Conservation (phyloP, 2,797 vertebrate species). For the Synaphobranchus kaupii region DNA sequence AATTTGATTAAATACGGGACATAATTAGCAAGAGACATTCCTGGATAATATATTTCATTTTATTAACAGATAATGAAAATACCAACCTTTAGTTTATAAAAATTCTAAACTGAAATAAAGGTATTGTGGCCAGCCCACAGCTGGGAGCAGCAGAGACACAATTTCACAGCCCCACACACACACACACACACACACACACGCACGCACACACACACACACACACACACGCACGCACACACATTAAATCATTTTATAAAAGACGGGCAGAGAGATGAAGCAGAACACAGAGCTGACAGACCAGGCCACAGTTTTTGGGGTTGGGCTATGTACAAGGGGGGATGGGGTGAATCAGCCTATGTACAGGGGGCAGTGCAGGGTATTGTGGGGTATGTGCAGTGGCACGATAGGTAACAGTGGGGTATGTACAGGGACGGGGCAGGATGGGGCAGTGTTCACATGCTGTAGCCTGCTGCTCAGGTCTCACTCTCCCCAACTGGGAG, state of each 20-base stretch:
- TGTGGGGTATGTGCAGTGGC: slow-evolving; percentile 38
- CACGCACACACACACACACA: slow-evolving; percentile 17
- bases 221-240: slow-evolving; percentile 62
- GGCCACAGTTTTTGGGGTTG: slow-evolving; percentile 18
- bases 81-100: slow-evolving; percentile 73
- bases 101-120: slow-evolving; percentile 56
- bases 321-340: not conserved
- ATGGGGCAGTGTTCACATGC: slow-evolving; percentile 32
- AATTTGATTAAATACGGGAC: not conserved
- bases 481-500: slow-evolving; percentile 86
- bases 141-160: not conserved
- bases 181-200: slow-evolving; percentile 61
- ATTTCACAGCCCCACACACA: not conserved
- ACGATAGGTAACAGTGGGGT: not conserved
- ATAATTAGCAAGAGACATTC: not conserved
- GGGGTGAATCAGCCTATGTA: not conserved
- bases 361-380: slow-evolving; percentile 38
- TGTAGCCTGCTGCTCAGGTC: slow-evolving; percentile 72
- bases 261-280: slow-evolving; percentile 40
- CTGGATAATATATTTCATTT: slow-evolving; percentile 50
- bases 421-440: not conserved
- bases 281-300: slow-evolving; percentile 31
- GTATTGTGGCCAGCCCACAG: slow-evolving; percentile 59
- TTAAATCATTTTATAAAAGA: slow-evolving; percentile 75
- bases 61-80: slow-evolving; percentile 79